These are phyloP conservation scores for Subanguina moxae DNA, from an alignment of 1,140 invertebrate species.

Conservation along the genomic window DNA sequence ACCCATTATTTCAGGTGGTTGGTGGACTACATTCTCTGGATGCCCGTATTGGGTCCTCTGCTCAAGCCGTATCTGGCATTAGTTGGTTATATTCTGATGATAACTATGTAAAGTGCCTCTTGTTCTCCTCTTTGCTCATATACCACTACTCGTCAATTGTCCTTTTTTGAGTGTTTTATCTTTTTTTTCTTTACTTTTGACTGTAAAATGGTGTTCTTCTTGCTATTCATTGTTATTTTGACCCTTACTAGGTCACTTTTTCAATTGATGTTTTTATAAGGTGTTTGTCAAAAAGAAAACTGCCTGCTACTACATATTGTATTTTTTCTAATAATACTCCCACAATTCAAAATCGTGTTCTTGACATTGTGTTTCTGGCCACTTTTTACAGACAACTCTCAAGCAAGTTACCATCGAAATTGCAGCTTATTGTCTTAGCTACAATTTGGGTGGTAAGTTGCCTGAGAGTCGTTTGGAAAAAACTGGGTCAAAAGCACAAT, in stretches of 20 bases:
- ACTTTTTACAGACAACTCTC: no score
- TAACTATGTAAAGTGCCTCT: constrained; percentile 38
- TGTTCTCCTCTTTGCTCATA: background rate
- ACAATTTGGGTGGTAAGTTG: no score
- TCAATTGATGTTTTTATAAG: background rate
- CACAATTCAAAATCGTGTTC: no score
- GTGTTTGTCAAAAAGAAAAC: no score
- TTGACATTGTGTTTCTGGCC: no score
- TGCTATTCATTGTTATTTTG: background rate
- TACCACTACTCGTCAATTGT: background rate
- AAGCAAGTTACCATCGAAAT: constrained; percentile 39
- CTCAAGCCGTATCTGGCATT: constrained; percentile 55
- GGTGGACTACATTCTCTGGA: constrained; percentile 42
- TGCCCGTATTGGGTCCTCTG: constrained; percentile 48
- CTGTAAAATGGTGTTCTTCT: background rate
- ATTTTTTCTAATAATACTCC: no score
- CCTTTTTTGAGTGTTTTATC: background rate
- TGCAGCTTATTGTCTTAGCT: no score
- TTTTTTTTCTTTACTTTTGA: background rate
- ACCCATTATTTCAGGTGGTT: constrained; percentile 39
- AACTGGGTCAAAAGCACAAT: no score
- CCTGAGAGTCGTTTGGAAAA: no score
- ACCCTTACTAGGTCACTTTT: no score
- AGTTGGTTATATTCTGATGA: constrained; percentile 57
- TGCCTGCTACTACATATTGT: no score